Conservation (phyloP, 2,888 invertebrate species). For the Lobophora halterata region DNA sequence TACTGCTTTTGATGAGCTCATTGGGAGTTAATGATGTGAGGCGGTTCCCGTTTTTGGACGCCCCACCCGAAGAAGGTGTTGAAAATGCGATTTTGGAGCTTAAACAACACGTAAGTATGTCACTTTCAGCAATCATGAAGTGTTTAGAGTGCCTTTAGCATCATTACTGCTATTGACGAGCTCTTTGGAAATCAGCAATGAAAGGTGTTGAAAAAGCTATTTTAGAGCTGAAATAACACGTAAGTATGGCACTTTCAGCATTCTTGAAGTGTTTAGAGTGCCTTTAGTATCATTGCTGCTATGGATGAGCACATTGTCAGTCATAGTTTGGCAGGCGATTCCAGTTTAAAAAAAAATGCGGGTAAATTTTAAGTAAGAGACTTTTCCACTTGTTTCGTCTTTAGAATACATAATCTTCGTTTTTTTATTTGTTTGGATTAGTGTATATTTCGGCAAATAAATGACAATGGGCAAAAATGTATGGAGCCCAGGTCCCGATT, state of each 20-base stretch:
- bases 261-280: conserved; percentile 96
- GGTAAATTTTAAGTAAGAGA: too few relatives aligned
- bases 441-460: too few relatives aligned
- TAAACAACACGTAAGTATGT: conserved; percentile 88
- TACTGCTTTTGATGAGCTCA: conserved; percentile 95
- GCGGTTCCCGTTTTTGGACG: conserved; percentile 96
- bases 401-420: too few relatives aligned
- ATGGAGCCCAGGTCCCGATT: too few relatives aligned
- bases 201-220: conserved; percentile 94
- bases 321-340: too few relatives aligned
- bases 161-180: conserved; percentile 95
- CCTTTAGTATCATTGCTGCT: conserved; percentile 95
- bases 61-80: conserved; percentile 91
- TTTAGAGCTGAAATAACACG: conserved; percentile 92
- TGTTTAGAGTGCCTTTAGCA: conserved; percentile 96
- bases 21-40: conserved; percentile 95
- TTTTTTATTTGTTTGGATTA: too few relatives aligned
- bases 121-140: conserved; percentile 95
- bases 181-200: conserved; percentile 94
- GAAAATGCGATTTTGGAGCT: conserved; percentile 93
- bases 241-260: conserved; percentile 87
- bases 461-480: too few relatives aligned
- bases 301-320: conserved; percentile 96
- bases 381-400: too few relatives aligned
- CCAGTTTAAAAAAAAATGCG: too few relatives aligned